Evolutionary conservation across 2,113 vertebrate genomes (phyloP).

Genomic region (Hemichromis elongatus): DNA sequence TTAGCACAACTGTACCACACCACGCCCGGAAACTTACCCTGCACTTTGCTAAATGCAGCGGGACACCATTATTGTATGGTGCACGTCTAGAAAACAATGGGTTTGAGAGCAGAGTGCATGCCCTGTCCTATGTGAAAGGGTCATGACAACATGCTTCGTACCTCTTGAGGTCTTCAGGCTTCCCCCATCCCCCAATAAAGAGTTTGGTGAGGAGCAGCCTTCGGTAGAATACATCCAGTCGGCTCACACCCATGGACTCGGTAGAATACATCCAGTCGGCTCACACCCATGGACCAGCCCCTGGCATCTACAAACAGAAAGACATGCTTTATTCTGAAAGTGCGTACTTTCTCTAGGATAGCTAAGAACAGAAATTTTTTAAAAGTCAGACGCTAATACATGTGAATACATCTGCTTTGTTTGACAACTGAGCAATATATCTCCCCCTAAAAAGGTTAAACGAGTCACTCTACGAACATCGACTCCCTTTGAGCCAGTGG

Average conservation of each 20-base stretch:
- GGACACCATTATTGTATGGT: neutral
- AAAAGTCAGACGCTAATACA: neutral
- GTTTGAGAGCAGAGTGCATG: neutral
- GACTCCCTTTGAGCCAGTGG: neutral
- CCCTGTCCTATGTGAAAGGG: neutral
- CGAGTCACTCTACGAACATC: neutral
- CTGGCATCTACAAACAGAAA: conserved; percentile 44
- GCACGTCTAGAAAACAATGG: neutral
- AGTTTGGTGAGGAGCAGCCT: conserved; percentile 94
- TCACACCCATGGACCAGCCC: conserved; percentile 81
- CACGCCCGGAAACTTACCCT: rapidly evolving
- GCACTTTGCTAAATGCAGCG: neutral
- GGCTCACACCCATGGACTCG: conserved; percentile 93
- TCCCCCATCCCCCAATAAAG: conserved; percentile 98
- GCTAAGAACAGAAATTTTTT: neutral
- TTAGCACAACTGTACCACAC: neutral
- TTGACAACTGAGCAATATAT: neutral
- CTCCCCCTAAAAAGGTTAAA: neutral
- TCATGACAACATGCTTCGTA: neutral
- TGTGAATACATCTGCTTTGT: no score
- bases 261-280: conserved; percentile 85
- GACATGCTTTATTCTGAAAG: neutral
- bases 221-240: conserved; percentile 91
- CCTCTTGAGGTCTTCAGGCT: conserved; percentile 94
- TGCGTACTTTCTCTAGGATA: neutral